Evolutionary conservation across 2,797 vertebrate genomes (phyloP).

Genomic region (Choloepus didactylus): DNA sequence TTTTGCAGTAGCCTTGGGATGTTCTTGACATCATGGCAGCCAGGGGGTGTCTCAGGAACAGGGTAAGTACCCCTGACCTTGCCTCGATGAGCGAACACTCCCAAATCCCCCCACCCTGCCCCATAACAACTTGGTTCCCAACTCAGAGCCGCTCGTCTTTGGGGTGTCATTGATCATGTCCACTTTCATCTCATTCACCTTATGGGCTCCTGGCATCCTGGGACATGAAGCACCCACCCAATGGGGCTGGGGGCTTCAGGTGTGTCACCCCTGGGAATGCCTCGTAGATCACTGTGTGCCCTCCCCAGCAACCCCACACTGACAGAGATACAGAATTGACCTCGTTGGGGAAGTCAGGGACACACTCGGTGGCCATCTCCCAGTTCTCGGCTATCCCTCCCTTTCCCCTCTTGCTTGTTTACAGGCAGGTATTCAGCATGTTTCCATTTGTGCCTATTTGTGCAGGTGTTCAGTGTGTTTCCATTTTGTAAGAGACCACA

Average conservation of each 20-base stretch:
- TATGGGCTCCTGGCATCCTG: background rate
- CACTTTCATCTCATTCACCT: background rate
- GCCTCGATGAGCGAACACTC: too few relatives aligned
- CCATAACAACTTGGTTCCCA: accelerated
- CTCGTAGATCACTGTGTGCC: accelerated
- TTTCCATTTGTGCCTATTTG: too few relatives aligned
- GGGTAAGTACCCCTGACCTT: background rate
- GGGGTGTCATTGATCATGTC: too few relatives aligned
- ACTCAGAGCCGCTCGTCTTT: background rate
- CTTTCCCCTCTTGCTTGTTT: too few relatives aligned
- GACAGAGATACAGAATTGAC: background rate
- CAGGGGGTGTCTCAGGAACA: too few relatives aligned
- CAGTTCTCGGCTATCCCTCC: too few relatives aligned
- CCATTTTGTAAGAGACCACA: too few relatives aligned
- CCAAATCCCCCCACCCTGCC: background rate
- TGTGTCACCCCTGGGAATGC: too few relatives aligned
- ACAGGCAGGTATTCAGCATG: too few relatives aligned
- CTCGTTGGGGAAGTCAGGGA: too few relatives aligned
- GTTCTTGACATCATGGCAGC: background rate
- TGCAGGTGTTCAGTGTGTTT: too few relatives aligned
- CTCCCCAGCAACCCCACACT: accelerated
- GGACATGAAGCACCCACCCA: background rate
- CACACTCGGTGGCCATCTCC: too few relatives aligned
- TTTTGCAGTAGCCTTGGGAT: background rate
- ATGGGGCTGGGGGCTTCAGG: background rate